These are phyloP conservation scores for Sphinx pinastri DNA, from an alignment of 2,888 invertebrate species.

Conservation along the genomic window DNA sequence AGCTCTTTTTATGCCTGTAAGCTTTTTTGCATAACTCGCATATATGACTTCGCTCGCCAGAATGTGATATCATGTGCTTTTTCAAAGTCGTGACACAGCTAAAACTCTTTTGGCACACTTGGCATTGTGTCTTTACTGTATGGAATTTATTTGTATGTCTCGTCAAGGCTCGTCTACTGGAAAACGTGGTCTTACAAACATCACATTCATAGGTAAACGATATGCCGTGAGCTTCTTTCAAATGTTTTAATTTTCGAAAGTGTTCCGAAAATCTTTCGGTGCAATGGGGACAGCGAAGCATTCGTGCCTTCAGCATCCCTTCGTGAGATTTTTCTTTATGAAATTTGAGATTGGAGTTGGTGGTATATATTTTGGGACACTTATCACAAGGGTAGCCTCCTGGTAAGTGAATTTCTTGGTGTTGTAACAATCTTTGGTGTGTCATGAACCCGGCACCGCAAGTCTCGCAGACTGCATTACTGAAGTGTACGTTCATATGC, in stretches of 20 bases:
- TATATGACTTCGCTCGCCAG: slow-evolving; percentile 58
- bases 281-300: slow-evolving; percentile 65
- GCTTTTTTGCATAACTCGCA: slow-evolving; percentile 78
- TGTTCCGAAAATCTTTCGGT: slow-evolving; percentile 66
- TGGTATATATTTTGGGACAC: slow-evolving; percentile 77
- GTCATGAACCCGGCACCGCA: slow-evolving; percentile 71
- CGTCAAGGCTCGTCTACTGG: slow-evolving; percentile 59
- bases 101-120: slow-evolving; percentile 76
- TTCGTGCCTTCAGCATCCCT: slow-evolving; percentile 57
- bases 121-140: slow-evolving; percentile 72
- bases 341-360: slow-evolving; percentile 66
- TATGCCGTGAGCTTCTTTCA: slow-evolving; percentile 65
- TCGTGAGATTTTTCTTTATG: slow-evolving; percentile 66
- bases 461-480: slow-evolving; percentile 68
- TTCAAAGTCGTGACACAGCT: slow-evolving; percentile 65
- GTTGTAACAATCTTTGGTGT: slow-evolving; percentile 62
- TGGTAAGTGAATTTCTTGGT: slow-evolving; percentile 66
- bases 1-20: slow-evolving; percentile 75
- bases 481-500: slow-evolving; percentile 74
- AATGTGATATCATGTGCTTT: slow-evolving; percentile 64
- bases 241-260: slow-evolving; percentile 66
- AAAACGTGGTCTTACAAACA: slow-evolving; percentile 59
- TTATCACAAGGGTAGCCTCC: slow-evolving; percentile 67
- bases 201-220: slow-evolving; percentile 67
- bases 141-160: slow-evolving; percentile 70